phyloP scores from a whole-genome alignment of 1,140 invertebrate genomes.

The Ladona fulva region DNA sequence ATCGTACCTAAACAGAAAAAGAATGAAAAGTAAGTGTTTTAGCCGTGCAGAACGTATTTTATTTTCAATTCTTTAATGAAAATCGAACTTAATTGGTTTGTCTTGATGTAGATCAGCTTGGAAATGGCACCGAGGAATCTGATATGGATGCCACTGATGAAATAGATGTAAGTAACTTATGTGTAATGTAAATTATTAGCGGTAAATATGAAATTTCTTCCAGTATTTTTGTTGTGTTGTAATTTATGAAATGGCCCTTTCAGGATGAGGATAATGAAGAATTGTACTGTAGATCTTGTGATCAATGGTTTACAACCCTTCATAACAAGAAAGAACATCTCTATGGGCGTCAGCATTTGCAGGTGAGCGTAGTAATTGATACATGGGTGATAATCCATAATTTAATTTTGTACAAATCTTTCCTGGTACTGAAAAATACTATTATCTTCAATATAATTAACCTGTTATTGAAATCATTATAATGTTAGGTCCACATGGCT shows the following conservation, averaged over 20 bases:
- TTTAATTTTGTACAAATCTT: too few relatives aligned
- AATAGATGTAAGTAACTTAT: slow-evolving; percentile 36
- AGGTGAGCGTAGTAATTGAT: slow-evolving; percentile 27
- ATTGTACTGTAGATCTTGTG: slow-evolving; percentile 46
- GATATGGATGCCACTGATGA: slow-evolving; percentile 45
- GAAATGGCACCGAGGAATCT: slow-evolving; percentile 41
- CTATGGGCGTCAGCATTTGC: slow-evolving; percentile 44
- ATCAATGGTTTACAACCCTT: slow-evolving; percentile 46
- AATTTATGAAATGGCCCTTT: slow-evolving; percentile 13
- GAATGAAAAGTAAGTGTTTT: slow-evolving; percentile 33
- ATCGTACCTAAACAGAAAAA: slow-evolving; percentile 43
- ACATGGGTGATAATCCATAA: not conserved
- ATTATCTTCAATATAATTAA: too few relatives aligned
- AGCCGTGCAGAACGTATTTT: not conserved
- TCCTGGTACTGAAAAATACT: too few relatives aligned
- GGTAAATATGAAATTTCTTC: not conserved
- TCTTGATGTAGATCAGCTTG: slow-evolving; percentile 31
- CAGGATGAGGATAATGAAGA: slow-evolving; percentile 45
- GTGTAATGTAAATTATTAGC: not conserved
- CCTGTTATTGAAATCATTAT: too few relatives aligned
- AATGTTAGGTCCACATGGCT: too few relatives aligned
- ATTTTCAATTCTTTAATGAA: too few relatives aligned
- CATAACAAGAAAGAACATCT: slow-evolving; percentile 51
- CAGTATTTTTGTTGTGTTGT: too few relatives aligned
- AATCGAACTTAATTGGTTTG: not conserved